Evolutionary conservation across 2,797 vertebrate genomes (phyloP).

Genomic region (Agapornis canus): DNA sequence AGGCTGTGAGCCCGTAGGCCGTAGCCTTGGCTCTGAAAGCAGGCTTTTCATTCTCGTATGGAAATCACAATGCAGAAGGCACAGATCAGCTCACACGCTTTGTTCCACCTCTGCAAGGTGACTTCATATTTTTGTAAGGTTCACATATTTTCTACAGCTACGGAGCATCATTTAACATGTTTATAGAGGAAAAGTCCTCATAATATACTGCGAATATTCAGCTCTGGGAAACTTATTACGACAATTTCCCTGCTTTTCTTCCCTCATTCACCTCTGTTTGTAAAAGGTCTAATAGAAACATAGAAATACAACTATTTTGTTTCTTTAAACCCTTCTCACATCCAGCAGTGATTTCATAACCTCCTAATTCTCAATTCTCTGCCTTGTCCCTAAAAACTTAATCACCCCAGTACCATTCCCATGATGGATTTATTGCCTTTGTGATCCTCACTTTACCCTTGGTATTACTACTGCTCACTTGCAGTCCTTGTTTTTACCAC

Average conservation of each 20-base stretch:
- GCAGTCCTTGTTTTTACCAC: background rate
- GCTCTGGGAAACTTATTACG: background rate
- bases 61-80: background rate
- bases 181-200: background rate
- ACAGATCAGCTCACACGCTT: background rate
- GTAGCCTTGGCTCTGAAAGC: background rate
- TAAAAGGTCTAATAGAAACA: background rate
- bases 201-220: background rate
- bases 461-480: background rate
- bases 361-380: background rate
- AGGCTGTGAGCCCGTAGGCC: background rate
- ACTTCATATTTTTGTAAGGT: background rate
- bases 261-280: rapidly evolving
- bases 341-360: background rate
- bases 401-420: background rate
- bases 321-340: background rate
- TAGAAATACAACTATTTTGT: background rate
- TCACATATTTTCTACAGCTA: background rate
- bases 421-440: background rate
- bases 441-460: background rate
- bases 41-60: background rate
- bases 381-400: background rate
- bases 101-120: background rate
- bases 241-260: background rate
- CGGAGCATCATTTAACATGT: background rate